phyloP scores from a whole-genome alignment of 2,113 vertebrate genomes.

The Carassius carassius region DNA sequence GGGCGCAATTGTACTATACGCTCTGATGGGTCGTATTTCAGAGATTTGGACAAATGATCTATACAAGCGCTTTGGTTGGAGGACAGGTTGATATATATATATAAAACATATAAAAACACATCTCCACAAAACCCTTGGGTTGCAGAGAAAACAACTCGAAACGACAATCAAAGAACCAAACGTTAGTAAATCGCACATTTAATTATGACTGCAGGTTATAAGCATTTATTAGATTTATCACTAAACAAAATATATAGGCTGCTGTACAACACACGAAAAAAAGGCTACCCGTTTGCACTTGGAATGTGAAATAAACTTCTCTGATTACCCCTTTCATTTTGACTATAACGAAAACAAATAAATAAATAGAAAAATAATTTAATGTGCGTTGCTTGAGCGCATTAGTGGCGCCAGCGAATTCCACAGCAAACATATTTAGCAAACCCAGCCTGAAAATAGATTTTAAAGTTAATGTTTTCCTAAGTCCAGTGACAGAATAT shows the following conservation, averaged over 20 bases:
- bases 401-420: constrained; percentile 40
- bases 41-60: no score
- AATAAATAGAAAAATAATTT: constrained; percentile 60
- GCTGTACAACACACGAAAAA: constrained; percentile 51
- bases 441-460: constrained; percentile 18
- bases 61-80: no score
- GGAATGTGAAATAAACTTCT: constrained; percentile 92
- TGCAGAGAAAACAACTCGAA: not conserved
- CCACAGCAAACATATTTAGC: constrained; percentile 30
- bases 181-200: constrained; percentile 40
- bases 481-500: constrained; percentile 36
- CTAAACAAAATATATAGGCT: constrained; percentile 58
- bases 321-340: constrained; percentile 70
- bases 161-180: constrained; percentile 23
- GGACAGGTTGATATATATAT: no score
- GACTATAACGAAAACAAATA: constrained; percentile 47
- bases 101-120: no score
- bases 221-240: constrained; percentile 48
- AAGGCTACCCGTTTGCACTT: constrained; percentile 58
- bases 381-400: constrained; percentile 43
- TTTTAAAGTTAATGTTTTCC: constrained; percentile 27
- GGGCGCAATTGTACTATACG: no score
- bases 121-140: not conserved
- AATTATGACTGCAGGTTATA: constrained; percentile 49
- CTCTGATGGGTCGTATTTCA: no score